phyloP scores from a whole-genome alignment of 2,888 invertebrate genomes.

The Pinctada fucata region DNA sequence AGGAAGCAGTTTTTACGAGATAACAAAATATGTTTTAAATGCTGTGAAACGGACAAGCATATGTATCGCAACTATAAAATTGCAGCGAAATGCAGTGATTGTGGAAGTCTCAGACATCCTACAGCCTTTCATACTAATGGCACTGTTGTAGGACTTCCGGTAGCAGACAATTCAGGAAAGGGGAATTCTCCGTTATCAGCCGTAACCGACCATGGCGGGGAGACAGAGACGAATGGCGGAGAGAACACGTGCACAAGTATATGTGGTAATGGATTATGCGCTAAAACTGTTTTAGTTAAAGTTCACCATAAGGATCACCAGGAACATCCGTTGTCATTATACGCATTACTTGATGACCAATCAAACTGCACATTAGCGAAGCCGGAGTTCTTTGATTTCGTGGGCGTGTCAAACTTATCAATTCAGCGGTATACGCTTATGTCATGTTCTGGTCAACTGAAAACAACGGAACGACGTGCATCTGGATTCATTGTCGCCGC shows the following conservation, averaged over 20 bases:
- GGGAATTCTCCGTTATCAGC: too few species aligned
- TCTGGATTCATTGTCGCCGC: too few species aligned
- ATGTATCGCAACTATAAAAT: background rate
- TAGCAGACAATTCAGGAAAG: too few species aligned
- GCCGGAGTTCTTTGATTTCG: background rate
- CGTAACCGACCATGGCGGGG: background rate
- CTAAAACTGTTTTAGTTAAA: background rate
- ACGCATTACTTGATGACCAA: background rate
- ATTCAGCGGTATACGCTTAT: too few species aligned
- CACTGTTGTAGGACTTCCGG: too few species aligned
- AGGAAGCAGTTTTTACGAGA: background rate
- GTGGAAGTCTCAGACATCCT: background rate
- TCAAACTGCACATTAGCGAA: background rate
- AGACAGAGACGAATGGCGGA: background rate
- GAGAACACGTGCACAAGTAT: background rate
- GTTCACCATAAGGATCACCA: background rate
- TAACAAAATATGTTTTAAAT: background rate
- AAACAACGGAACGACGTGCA: too few species aligned
- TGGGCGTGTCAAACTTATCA: background rate
- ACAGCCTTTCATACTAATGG: background rate
- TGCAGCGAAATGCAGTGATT: background rate
- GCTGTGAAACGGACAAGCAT: background rate
- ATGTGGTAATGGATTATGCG: background rate
- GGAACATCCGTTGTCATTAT: background rate
- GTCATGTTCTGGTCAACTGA: too few species aligned